A percentile compares a stretch with the other conserved stretches of the same genome.
These are phyloP conservation scores for Bombus terrestris DNA, from an alignment of 1,140 invertebrate species.

Conservation along the genomic window DNA sequence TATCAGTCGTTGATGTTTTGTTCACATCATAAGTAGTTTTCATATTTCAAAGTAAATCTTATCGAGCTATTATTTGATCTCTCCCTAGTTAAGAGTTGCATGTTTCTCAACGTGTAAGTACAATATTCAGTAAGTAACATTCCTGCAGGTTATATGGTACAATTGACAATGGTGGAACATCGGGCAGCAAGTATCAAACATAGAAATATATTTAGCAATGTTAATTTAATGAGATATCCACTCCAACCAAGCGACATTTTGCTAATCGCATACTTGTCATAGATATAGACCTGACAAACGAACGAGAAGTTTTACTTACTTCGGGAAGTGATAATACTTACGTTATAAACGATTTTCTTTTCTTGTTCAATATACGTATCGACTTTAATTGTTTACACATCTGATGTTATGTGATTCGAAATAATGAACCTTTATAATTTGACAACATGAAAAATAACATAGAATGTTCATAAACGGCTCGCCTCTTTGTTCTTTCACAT, in stretches of 20 bases:
- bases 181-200: neutral
- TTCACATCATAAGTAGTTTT: neutral
- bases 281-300: neutral
- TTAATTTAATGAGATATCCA: slow-evolving; percentile 25
- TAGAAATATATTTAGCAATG: slow-evolving; percentile 31
- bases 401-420: neutral
- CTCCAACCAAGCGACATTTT: neutral
- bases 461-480: too few relatives aligned
- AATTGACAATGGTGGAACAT: too few relatives aligned
- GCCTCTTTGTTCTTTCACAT: neutral
- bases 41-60: neutral
- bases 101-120: neutral
- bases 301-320: neutral
- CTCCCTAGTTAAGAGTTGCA: neutral
- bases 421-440: neutral
- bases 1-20: too few relatives aligned
- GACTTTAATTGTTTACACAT: slow-evolving; percentile 6
- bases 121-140: neutral
- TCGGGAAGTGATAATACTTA: neutral
- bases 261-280: neutral
- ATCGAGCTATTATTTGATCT: neutral
- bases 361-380: slow-evolving; percentile 13
- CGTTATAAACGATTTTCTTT: slow-evolving; percentile 20
- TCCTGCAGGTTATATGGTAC: too few relatives aligned
- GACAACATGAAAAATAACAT: neutral